Evolutionary conservation across 2,113 vertebrate species (phyloP).

Genomic region (Seriola quinqueradiata): DNA sequence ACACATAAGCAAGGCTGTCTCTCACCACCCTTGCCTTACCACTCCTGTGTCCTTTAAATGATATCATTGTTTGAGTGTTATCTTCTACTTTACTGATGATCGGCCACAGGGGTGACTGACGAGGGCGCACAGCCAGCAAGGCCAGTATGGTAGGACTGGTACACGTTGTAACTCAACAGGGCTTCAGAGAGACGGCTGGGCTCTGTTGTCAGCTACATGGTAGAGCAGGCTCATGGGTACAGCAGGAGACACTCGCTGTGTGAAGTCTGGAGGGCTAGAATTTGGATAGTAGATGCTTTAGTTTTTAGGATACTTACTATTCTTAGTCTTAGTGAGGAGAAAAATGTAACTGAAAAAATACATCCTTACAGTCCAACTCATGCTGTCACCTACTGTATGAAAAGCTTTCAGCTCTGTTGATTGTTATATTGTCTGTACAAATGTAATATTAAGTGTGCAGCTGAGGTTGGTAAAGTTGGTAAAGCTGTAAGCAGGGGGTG

Average conservation of each 20-base stretch:
- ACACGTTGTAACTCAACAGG: constrained; percentile 64
- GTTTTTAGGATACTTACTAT: not conserved
- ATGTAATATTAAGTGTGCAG: constrained; percentile 12
- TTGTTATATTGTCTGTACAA: constrained; percentile 10
- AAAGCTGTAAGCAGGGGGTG: constrained; percentile 39
- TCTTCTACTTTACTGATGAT: constrained; percentile 28
- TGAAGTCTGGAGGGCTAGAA: constrained; percentile 10
- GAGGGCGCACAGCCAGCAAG: constrained; percentile 35
- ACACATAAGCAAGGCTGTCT: constrained; percentile 9
- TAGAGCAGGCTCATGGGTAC: constrained; percentile 24
- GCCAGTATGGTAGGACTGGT: constrained; percentile 39
- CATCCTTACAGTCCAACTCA: not conserved
- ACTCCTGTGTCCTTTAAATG: not conserved
- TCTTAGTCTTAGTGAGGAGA: not conserved
- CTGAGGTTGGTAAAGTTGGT: constrained; percentile 8
- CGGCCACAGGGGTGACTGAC: constrained; percentile 48
- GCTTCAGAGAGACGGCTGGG: constrained; percentile 37
- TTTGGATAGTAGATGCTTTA: constrained; percentile 4
- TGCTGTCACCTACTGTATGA: not conserved
- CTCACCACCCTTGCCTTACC: not conserved
- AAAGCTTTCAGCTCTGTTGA: constrained; percentile 13
- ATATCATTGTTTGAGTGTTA: constrained; percentile 46
- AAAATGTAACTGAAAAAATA: not conserved
- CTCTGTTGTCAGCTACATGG: constrained; percentile 42
- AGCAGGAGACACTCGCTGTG: constrained; percentile 12